Evolutionary conservation across 2,113 vertebrate species (phyloP).

Genomic region (Tachycineta bicolor): DNA sequence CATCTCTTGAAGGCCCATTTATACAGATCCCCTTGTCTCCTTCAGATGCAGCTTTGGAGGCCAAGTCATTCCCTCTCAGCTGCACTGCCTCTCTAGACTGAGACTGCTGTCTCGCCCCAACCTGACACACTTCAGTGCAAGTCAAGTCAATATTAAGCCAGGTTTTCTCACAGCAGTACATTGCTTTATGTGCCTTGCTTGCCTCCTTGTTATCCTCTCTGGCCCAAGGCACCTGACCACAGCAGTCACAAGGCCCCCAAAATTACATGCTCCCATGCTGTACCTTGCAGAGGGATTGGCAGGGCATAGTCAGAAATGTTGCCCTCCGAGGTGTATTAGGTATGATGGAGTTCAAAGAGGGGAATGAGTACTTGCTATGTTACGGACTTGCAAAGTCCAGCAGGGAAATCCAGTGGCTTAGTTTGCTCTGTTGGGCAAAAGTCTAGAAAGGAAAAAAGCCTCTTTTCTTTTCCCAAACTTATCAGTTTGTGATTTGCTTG

Average conservation of each 20-base stretch:
- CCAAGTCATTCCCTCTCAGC: neutral
- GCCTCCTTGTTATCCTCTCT: neutral
- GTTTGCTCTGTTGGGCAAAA: neutral
- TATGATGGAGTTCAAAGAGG: neutral
- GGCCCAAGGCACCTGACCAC: neutral
- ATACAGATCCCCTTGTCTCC: neutral
- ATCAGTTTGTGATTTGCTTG: neutral
- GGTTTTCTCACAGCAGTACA: neutral
- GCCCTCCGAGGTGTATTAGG: neutral
- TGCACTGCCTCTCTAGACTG: neutral
- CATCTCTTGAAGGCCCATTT: neutral
- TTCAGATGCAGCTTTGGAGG: neutral
- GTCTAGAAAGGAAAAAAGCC: neutral
- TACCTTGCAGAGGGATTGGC: neutral
- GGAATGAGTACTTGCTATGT: neutral
- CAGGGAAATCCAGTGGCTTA: neutral
- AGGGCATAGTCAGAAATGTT: accelerated
- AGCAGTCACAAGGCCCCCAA: neutral
- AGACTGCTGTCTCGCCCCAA: neutral
- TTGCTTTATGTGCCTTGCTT: neutral
- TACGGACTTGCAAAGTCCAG: neutral
- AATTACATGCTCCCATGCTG: neutral
- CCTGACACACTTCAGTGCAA: neutral
- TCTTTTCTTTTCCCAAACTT: neutral
- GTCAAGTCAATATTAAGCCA: neutral